A percentile compares a stretch with the other conserved stretches of the same genome.
These are phyloP conservation scores for Furcifer pardalis DNA, from an alignment of 2,797 vertebrate species.

Conservation along the genomic window DNA sequence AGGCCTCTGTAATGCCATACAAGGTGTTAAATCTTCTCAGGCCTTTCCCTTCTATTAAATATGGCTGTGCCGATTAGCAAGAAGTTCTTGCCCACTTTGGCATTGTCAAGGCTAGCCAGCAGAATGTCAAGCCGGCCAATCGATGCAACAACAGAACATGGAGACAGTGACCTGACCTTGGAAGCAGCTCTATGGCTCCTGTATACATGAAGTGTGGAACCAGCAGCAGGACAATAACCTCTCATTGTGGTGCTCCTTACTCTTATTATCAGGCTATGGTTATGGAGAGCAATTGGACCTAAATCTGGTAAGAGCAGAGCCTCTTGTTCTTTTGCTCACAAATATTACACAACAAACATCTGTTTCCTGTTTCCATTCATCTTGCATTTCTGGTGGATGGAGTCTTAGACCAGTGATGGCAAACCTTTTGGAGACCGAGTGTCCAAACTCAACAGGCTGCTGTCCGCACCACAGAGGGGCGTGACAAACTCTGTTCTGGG, in stretches of 20 bases:
- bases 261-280: neutral
- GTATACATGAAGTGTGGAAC: neutral
- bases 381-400: neutral
- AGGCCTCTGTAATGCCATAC: neutral
- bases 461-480: no score
- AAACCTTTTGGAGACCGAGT: no score
- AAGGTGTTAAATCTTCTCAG: conserved; percentile 22
- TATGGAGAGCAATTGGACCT: neutral
- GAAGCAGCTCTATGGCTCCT: neutral
- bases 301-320: neutral
- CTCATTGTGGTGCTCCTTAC: neutral
- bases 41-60: neutral
- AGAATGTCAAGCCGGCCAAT: neutral
- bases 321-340: neutral
- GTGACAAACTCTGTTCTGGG: no score
- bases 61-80: neutral
- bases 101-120: neutral
- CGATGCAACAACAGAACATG: neutral
- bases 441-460: no score
- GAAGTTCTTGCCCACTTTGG: neutral
- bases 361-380: conserved; percentile 1
- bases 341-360: neutral
- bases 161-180: neutral
- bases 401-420: no score
- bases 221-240: neutral